Evolutionary conservation across 2,113 vertebrate species (phyloP), one percentile per base, ranked within the genome.

Genomic region (Danionella cerebrum): DNA sequence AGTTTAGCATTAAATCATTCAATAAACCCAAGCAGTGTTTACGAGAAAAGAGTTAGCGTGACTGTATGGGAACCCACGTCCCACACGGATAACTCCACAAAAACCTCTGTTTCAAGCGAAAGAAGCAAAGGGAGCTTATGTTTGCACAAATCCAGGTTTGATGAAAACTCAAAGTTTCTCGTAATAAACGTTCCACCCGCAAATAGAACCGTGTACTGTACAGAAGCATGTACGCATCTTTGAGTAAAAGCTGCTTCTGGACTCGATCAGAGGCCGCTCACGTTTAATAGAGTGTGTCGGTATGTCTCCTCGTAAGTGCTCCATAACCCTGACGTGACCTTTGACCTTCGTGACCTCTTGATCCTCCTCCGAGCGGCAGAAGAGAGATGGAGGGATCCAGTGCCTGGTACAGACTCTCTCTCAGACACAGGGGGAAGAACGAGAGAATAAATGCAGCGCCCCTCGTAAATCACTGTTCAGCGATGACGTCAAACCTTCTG

Each of bases 341-440:
- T 13, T 50, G 54, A 41, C 55, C 41, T 12, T 36, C 31, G 22
- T 16, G 36, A 38, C 22, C 16, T 41, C 9, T 19, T 53, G 27
- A 51, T n/a, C 24, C 48, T 27, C 48, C 24, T 27, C 45, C n/a
- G 31, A 44, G 24, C 36, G 19, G 1, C 21, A n/a, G 22, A 22
- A 21, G 44, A 53, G 6, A 39, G 38, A 65, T 0, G 11, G 62
- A 65, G 10, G 18, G 31, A 25, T 24, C 47, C 21, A 52, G 77
- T 42, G 35, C 52, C 66, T 66, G 73, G 76, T 70, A 57, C 71
- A 71, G 71, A 24, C 57, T 13, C 16, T 2, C 39, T 42, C 39
- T 33, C 29, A 2, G n/a, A 1, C 2, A 58, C 54, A 25, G 8
- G 13, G 25, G 21, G 39, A 19, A 9, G 24, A 25, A 3, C 13